Evolutionary conservation across 2,888 invertebrate genomes (phyloP).

Genomic region (Morinoia aosen): DNA sequence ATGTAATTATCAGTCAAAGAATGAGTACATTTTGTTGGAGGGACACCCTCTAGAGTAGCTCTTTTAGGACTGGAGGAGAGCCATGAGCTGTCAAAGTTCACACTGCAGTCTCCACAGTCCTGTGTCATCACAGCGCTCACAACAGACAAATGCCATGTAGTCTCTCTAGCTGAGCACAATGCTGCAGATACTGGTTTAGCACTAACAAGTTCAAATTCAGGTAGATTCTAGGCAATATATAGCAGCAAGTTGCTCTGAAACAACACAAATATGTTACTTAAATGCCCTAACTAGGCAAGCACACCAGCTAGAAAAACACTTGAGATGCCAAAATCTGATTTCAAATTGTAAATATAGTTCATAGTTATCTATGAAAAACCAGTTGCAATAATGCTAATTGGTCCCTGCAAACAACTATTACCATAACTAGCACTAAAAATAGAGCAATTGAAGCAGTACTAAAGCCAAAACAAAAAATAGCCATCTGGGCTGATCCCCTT

Average conservation of each 20-base stretch:
- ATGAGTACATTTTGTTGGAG: too few species aligned
- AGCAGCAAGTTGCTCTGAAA: background rate
- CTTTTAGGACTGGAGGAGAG: background rate
- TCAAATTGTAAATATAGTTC: too few species aligned
- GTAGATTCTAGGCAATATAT: background rate
- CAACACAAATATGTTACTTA: background rate
- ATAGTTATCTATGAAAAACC: too few species aligned
- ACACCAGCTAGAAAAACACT: background rate
- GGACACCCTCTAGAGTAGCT: background rate
- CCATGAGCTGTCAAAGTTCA: background rate
- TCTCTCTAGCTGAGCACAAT: background rate
- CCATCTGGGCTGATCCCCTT: background rate
- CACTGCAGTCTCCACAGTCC: background rate
- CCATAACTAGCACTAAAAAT: background rate
- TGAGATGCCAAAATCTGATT: too few species aligned
- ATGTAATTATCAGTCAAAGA: too few species aligned
- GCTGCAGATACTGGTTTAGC: background rate
- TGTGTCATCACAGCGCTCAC: background rate
- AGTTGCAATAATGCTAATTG: background rate
- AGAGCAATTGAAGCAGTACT: background rate
- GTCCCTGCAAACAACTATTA: background rate
- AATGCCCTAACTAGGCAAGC: background rate
- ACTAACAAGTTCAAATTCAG: background rate
- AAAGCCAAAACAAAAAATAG: background rate
- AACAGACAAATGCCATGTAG: background rate